Percentiles rank a stretch among this genome's conserved stretches.
Conservation (phyloP, 2,113 vertebrate genomes). For the Phoxinus phoxinus region DNA sequence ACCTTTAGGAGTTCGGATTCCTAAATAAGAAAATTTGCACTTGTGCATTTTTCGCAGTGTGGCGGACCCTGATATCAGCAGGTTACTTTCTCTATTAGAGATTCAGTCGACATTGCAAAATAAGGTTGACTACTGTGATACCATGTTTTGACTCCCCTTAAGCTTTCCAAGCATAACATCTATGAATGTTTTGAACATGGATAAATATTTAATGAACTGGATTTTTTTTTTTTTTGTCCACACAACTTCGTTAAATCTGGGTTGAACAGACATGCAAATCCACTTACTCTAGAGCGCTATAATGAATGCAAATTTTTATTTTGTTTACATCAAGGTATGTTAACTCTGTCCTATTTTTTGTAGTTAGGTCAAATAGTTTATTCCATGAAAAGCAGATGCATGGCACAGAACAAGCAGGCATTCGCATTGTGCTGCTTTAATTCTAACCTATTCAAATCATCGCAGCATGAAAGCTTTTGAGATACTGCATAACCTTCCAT, state of each 20-base stretch:
- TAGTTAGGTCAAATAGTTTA: neutral
- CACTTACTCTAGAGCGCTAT: neutral
- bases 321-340: constrained; percentile 11
- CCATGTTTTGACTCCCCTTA: neutral
- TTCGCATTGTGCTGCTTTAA: constrained; percentile 24
- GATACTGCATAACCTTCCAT: constrained; percentile 28
- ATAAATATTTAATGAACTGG: constrained; percentile 26
- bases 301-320: constrained; percentile 14
- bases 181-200: constrained; percentile 1
- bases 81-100: constrained; percentile 32
- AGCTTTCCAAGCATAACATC: constrained; percentile 14
- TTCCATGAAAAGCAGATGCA: neutral
- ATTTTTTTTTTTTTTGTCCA: neutral
- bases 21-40: constrained; percentile 41
- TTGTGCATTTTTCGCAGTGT: constrained; percentile 21
- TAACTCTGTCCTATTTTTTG: constrained; percentile 16
- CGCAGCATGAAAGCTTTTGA: constrained; percentile 33
- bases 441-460: constrained; percentile 40
- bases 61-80: constrained; percentile 34
- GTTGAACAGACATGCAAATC: constrained; percentile 26
- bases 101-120: constrained; percentile 10
- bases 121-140: neutral
- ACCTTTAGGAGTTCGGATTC: constrained; percentile 14
- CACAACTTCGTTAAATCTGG: neutral
- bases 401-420: constrained; percentile 2